Evolutionary conservation across 2,113 vertebrate species (phyloP), one percentile per base, ranked within the genome.

Genomic region (Tapirus terrestris): DNA sequence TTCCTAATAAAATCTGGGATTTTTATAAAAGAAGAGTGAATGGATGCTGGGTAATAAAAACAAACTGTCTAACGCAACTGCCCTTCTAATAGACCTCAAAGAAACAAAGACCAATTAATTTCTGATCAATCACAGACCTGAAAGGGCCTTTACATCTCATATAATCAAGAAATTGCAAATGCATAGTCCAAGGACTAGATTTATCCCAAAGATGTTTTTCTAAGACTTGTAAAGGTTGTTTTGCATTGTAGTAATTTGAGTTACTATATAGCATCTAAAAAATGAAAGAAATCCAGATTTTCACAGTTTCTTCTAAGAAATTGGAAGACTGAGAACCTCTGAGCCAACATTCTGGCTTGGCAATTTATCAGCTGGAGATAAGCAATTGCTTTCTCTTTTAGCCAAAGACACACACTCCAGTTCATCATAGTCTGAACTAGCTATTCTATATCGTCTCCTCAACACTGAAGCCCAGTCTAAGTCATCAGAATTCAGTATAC

Each of bases 61-160:
- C 45, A 88, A 61, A 75, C 27, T 17, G 27, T 75, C 48, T 25
- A 75, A 43, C 83, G 33, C 1, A 61, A 12, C 14, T 84, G 12
- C 31, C 17, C 73, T 91, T 88, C n/a, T 67, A 36, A 77, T 61
- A 72, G 48, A 89, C 43, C 61, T 73, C 51, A 56, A 93, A 51
- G n/a, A 60, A 43, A 79, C 51, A 87, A 58, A 51, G 12, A 85
- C n/a, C 72, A 77, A 45, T 96, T 80, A 60, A 93, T 89, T 96
- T 91, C 33, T 31, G 68, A 95, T 72, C 25, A 86, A 11, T 79
- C n/a, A 77, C 29, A 91, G 51, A 73, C 63, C 36, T 45, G 12
- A 95, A 94, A 76, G 29, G 67, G 2, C 2, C 2, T 73, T 82
- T 89, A 33, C 1, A 31, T 75, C 16, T 94, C 75, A 33, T 77